Evolutionary conservation across 2,797 vertebrate species (phyloP).

Genomic region (Avahi laniger): DNA sequence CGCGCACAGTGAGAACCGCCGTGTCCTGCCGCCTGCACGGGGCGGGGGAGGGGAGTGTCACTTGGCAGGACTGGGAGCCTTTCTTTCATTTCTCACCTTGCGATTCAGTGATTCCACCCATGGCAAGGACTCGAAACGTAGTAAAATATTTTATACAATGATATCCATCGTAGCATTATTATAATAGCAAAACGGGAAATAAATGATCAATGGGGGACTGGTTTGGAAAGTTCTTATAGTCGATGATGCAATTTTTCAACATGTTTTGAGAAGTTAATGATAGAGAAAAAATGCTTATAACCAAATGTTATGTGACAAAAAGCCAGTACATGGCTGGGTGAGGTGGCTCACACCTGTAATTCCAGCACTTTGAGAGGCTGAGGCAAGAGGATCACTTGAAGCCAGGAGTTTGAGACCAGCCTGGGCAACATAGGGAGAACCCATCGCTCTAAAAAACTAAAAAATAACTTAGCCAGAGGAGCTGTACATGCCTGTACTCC

Average conservation of each 20-base stretch:
- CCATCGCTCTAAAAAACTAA: background rate
- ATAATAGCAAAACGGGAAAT: background rate
- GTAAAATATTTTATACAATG: background rate
- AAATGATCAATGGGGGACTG: background rate
- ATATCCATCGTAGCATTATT: background rate
- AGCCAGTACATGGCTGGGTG: background rate
- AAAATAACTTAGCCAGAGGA: background rate
- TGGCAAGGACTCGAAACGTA: background rate
- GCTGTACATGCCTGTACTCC: background rate
- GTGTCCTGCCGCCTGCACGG: fast-evolving
- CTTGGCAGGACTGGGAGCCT: background rate
- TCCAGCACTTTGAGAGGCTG: background rate
- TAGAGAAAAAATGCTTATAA: background rate
- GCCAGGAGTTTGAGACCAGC: background rate
- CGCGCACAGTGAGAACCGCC: background rate
- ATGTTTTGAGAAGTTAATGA: background rate
- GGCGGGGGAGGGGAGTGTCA: background rate
- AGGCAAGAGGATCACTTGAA: background rate
- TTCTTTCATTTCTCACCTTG: background rate
- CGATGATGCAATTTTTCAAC: background rate
- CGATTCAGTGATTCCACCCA: background rate
- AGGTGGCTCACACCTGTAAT: background rate
- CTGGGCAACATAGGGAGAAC: background rate
- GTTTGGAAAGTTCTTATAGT: background rate
- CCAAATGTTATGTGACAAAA: background rate